A percentile compares a stretch with the other conserved stretches of the same genome.
Evolutionary conservation across 2,888 invertebrate species (phyloP).

Genomic region (Luperina testacea): DNA sequence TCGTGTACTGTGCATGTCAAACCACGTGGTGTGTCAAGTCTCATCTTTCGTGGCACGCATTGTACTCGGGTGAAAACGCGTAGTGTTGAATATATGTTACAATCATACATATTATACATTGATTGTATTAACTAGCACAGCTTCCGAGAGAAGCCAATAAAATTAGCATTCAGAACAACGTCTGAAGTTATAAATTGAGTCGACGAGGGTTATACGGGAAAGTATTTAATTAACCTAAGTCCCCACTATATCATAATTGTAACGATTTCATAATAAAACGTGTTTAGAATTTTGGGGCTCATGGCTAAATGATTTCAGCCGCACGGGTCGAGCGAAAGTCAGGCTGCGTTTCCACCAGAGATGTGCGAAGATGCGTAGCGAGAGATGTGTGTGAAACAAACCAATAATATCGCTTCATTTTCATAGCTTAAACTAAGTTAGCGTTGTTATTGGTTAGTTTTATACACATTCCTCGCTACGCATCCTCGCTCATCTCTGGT

Average conservation of each 20-base stretch:
- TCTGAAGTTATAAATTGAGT: conserved; percentile 22
- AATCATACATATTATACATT: neutral
- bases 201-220: conserved; percentile 1
- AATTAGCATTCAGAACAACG: conserved; percentile 30
- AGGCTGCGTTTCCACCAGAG: no score
- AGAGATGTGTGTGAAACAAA: no score
- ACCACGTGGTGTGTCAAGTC: no score
- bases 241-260: neutral
- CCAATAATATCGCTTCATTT: no score
- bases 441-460: no score
- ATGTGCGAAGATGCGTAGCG: no score
- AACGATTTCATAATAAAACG: neutral
- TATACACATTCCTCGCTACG: no score
- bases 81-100: neutral
- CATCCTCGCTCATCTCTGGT: no score
- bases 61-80: no score
- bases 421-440: no score
- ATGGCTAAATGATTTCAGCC: neutral
- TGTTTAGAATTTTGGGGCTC: neutral
- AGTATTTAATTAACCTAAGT: conserved; percentile 19
- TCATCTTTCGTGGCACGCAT: no score
- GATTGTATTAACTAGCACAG: neutral
- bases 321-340: neutral
- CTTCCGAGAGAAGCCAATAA: neutral
- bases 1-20: no score